phyloP scores from a whole-genome alignment of 92 coral and sea anemone species.

The Epizoanthus stellaris region DNA sequence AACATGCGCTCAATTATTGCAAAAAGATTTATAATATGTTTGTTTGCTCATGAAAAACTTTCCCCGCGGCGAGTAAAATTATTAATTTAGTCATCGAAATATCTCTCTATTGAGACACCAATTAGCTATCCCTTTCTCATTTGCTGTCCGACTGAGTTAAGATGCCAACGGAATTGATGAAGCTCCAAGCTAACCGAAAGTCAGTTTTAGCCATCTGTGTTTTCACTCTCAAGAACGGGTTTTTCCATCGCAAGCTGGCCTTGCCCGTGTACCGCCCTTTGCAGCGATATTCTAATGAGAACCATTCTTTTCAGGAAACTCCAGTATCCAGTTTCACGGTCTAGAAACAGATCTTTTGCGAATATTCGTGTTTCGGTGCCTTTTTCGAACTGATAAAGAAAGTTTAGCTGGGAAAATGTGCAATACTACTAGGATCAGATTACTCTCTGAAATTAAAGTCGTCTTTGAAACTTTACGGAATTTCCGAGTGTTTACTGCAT shows the following conservation, averaged over 20 bases:
- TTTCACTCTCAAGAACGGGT: not conserved
- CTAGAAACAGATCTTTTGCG: constrained; percentile 13
- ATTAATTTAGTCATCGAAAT: not conserved
- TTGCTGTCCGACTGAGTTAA: not conserved
- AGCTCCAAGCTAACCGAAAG: not conserved
- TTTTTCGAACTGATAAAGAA: not conserved
- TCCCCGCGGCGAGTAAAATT: constrained; percentile 12
- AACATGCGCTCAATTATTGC: too few species aligned
- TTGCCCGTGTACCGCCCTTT: constrained; percentile 7
- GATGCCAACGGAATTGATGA: not conserved
- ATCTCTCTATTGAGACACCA: not conserved
- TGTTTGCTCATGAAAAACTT: too few species aligned
- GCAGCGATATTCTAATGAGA: not conserved
- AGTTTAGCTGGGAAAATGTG: not conserved
- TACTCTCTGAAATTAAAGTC: not conserved
- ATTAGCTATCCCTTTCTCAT: not conserved
- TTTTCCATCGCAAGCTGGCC: not conserved
- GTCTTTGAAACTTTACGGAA: not conserved
- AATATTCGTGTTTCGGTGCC: not conserved
- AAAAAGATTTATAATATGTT: too few species aligned
- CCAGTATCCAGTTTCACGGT: not conserved
- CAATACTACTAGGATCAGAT: not conserved
- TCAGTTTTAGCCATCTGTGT: not conserved
- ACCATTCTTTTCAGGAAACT: not conserved
- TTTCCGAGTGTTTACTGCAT: not conserved